Conservation (phyloP, 2,797 vertebrate species). For the Melanotaenia pygmaea region DNA sequence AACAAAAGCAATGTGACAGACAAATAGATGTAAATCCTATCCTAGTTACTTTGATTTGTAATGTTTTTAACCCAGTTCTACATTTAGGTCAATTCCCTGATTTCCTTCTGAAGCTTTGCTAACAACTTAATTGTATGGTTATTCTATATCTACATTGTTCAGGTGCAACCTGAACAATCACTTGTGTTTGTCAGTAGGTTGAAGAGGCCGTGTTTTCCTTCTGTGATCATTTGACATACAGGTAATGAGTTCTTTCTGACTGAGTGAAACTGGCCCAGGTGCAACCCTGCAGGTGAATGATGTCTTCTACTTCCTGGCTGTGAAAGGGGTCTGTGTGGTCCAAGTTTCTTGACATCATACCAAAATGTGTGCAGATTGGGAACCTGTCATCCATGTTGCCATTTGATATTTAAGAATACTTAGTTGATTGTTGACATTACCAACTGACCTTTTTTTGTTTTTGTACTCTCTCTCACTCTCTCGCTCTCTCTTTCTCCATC, state of each 20-base stretch:
- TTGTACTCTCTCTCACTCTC: slow-evolving; percentile 21
- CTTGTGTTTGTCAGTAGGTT: slow-evolving; percentile 40
- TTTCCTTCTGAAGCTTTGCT: slow-evolving; percentile 11
- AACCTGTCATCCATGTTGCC: slow-evolving; percentile 71
- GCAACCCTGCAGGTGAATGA: slow-evolving; percentile 70
- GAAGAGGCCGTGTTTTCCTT: slow-evolving; percentile 58
- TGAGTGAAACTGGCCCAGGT: slow-evolving; percentile 78
- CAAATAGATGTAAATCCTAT: slow-evolving; percentile 18
- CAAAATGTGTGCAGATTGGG: slow-evolving; percentile 59
- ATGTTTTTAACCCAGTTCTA: neutral
- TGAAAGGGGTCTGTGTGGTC: slow-evolving; percentile 82
- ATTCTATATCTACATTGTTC: slow-evolving; percentile 3
- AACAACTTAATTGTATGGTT: neutral
- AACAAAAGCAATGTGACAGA: neutral
- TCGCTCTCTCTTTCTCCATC: slow-evolving; percentile 21
- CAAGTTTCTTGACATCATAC: slow-evolving; percentile 78
- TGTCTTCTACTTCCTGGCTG: slow-evolving; percentile 69
- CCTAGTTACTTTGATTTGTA: neutral
- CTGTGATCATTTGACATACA: slow-evolving; percentile 65
- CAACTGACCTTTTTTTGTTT: slow-evolving; percentile 74
- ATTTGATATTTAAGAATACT: slow-evolving; percentile 75
- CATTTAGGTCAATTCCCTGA: neutral
- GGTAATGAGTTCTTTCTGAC: slow-evolving; percentile 76
- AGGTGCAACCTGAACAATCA: slow-evolving; percentile 46
- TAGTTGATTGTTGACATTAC: slow-evolving; percentile 74